phyloP scores from a whole-genome alignment of 2,797 vertebrate species.

The Melanotaenia boesemani region DNA sequence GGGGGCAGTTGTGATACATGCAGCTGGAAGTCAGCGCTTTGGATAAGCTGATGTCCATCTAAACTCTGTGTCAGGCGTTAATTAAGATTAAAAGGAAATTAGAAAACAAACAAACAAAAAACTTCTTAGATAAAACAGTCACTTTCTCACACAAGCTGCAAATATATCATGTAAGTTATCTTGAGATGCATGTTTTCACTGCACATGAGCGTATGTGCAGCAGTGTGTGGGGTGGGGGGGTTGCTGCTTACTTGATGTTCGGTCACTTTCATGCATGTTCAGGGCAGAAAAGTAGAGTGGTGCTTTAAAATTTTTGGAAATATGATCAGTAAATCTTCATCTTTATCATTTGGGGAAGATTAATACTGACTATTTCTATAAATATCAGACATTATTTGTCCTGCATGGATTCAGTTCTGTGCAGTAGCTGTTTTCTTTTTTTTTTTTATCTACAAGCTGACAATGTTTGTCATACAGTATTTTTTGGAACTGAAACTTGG shows the following conservation, averaged over 20 bases:
- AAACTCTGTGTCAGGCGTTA: background rate
- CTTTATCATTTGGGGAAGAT: background rate
- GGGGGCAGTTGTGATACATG: conserved; percentile 77
- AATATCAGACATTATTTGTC: background rate
- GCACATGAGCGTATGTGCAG: background rate
- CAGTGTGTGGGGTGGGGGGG: background rate
- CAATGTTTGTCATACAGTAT: background rate
- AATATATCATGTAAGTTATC: no score
- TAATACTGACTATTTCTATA: background rate
- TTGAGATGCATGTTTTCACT: background rate
- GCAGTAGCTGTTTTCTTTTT: no score
- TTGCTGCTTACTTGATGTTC: background rate
- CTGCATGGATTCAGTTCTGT: no score
- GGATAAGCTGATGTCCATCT: background rate
- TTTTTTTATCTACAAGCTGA: background rate
- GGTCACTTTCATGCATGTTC: background rate
- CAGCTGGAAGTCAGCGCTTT: background rate
- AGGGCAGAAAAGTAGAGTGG: conserved; percentile 1
- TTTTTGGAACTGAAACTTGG: conserved; percentile 41
- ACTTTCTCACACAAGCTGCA: background rate
- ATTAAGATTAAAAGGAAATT: background rate
- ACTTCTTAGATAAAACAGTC: background rate
- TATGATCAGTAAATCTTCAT: background rate
- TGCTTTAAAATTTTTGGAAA: background rate
- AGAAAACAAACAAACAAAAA: background rate